A percentile compares a stretch with the other conserved stretches of the same genome.
Evolutionary conservation across 2,888 invertebrate genomes (phyloP).

Genomic region (Tinea semifulvella): DNA sequence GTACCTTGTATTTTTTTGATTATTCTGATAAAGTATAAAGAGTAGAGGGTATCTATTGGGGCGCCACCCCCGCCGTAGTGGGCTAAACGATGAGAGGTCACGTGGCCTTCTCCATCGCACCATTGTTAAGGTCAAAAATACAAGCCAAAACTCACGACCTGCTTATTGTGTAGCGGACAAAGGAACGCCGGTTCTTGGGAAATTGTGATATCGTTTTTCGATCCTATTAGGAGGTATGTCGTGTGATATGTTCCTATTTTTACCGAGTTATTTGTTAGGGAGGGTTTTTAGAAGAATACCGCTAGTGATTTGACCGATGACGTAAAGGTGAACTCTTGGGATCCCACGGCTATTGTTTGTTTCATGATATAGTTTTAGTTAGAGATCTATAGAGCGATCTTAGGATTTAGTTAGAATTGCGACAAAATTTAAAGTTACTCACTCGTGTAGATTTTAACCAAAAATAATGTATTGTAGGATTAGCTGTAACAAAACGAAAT

Average conservation of each 20-base stretch:
- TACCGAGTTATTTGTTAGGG: slow-evolving; percentile 23
- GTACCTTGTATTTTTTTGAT: background rate
- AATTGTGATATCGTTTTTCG: slow-evolving; percentile 29
- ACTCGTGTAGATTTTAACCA: no score
- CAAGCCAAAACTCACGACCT: slow-evolving; percentile 44
- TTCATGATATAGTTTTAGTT: no score
- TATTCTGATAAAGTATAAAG: background rate
- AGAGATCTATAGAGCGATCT: no score
- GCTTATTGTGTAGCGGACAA: slow-evolving; percentile 37
- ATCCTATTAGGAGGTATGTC: slow-evolving; percentile 23
- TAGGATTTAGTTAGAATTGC: no score
- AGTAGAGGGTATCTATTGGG: background rate
- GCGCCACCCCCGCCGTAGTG: background rate
- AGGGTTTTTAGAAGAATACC: slow-evolving; percentile 18
- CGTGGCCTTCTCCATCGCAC: slow-evolving; percentile 40
- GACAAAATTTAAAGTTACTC: no score
- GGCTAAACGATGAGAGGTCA: slow-evolving; percentile 26
- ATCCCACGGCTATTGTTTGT: no score
- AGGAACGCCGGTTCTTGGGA: slow-evolving; percentile 37
- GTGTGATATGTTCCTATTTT: slow-evolving; percentile 20
- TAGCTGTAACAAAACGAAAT: no score
- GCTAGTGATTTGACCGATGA: no score
- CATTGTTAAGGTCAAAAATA: slow-evolving; percentile 54
- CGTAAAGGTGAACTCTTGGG: no score
- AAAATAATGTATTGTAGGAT: no score